Evolutionary conservation across 2,888 invertebrate species (phyloP), one percentile per base, ranked within the genome.

Genomic region (Lithophane leautieri): DNA sequence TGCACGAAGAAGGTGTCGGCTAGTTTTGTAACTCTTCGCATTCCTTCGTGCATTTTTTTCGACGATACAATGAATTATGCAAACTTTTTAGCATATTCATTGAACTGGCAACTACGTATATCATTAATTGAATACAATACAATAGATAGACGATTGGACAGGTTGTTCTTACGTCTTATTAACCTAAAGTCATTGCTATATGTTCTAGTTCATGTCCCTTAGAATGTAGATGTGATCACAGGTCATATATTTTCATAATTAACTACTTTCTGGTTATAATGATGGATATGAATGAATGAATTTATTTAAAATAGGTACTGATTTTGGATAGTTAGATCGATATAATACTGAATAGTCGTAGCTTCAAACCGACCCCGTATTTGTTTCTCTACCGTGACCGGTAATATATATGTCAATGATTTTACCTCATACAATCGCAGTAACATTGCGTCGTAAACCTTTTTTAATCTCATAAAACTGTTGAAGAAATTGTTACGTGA

Each of bases 401-500:
- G 62, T n/a, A n/a, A n/a, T n/a, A n/a, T n/a, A n/a, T n/a, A n/a
- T n/a, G n/a, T n/a, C n/a, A n/a, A n/a, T n/a, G n/a, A 22, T 44
- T 70, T 70, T 40, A 52, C 40, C 19, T 19, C 44, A 47, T 34
- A 58, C 34, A 50, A 56, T 58, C 25, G 44, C 22, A 68, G 56
- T 66, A 56, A 44, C 8, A 70, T 70, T 62, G 56, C 19, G 56
- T n/a, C 70, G 42, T 34, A 58, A 66, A 62, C 6, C 28, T 60
- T 47, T 52, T 50, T 61, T 16, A 61, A 44, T 54, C 2, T 61
- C 50, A 8, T 80, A 65, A 67, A 50, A 40, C n/a, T 52, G 52
- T 63, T 58, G 56, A 28, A 75, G 60, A 69, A 71, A 77, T 69
- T 28, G 50, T 77, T 72, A 81, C 82, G 82, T 81, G 78, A 67